Base-by-base conservation (phyloP, 1,140 invertebrate species). In the Bombyx mandarina region DNA sequence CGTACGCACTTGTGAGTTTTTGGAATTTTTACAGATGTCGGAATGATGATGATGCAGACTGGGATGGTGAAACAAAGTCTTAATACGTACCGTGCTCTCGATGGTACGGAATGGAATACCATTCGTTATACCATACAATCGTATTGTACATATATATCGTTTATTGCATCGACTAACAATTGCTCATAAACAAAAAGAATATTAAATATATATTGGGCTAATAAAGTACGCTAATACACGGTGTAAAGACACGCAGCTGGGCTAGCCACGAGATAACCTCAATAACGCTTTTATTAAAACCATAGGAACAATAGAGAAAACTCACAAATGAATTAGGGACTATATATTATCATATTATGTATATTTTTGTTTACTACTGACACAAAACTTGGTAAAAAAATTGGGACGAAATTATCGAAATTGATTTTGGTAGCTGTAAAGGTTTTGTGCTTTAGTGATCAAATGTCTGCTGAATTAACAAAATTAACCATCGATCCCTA, bases 41-140 rank as follows among this genome's bases (percentile, higher is more conserved):
- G 94, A 91, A 95, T 96, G 94, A 95, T 96, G 91, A 94, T 96
- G 94, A 95, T 95, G 94, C 94, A 96, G 93, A 92, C 93, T 82
- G 94, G 94, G 90, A 95, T 96, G 94, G 93, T 96, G 91, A 95
- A 94, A 91, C 92, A 94, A 90, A 92, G 91, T 87, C 88, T 93
- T 88, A 94, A 92, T 90, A 90, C 92, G 86, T 94, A 93, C 91
- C 92, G 92, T 90, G 92, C 89, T 84, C 85, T 93, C 88, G 93
- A 94, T 90, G 94, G 93, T 94, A 94, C 91, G 93, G 82, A 82
- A 67, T 68, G 66, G 63, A 64, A 73, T 73, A 43, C 26, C 52
- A 44, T 61, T 69, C 65, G 65, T 61, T 67, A 73, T 82, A 67
- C 61, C 66, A 71, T 69, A 69, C 75, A 79, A 78, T 73, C 75